phyloP scores from a whole-genome alignment of 1,140 invertebrate species.

The Theocolax elegans region DNA sequence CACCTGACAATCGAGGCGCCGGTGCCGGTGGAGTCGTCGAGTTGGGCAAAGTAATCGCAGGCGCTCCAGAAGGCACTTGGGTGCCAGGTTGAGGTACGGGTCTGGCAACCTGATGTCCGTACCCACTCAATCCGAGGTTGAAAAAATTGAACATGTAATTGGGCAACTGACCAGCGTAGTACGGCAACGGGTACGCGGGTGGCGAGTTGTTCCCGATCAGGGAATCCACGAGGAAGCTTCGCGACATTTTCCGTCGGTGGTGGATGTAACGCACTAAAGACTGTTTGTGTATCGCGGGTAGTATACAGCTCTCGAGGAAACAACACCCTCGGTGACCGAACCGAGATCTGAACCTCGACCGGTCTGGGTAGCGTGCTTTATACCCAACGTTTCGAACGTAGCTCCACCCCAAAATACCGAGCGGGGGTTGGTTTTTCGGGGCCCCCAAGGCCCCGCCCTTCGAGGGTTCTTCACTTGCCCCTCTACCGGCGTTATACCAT shows the following conservation, averaged over 20 bases:
- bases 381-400: slow-evolving; percentile 50
- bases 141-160: slow-evolving; percentile 65
- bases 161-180: slow-evolving; percentile 57
- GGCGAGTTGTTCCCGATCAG: slow-evolving; percentile 73
- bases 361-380: slow-evolving; percentile 25
- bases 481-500: no score
- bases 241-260: slow-evolving; percentile 70
- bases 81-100: slow-evolving; percentile 52
- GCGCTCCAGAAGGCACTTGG: not conserved
- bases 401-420: slow-evolving; percentile 62
- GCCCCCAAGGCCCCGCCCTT: slow-evolving; percentile 61
- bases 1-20: not conserved
- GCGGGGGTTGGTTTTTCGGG: slow-evolving; percentile 61
- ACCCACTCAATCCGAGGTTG: slow-evolving; percentile 56
- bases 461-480: slow-evolving; percentile 45
- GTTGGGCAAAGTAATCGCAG: not conserved
- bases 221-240: slow-evolving; percentile 81
- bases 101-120: slow-evolving; percentile 50
- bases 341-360: slow-evolving; percentile 56
- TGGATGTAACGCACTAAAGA: no score
- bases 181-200: slow-evolving; percentile 58
- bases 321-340: slow-evolving; percentile 45
- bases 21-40: not conserved
- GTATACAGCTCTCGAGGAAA: not conserved
- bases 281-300: not conserved